Percentiles rank a stretch among this genome's conserved stretches.
Evolutionary conservation across 2,797 vertebrate species (phyloP).

Genomic region (Esox masquinongy): DNA sequence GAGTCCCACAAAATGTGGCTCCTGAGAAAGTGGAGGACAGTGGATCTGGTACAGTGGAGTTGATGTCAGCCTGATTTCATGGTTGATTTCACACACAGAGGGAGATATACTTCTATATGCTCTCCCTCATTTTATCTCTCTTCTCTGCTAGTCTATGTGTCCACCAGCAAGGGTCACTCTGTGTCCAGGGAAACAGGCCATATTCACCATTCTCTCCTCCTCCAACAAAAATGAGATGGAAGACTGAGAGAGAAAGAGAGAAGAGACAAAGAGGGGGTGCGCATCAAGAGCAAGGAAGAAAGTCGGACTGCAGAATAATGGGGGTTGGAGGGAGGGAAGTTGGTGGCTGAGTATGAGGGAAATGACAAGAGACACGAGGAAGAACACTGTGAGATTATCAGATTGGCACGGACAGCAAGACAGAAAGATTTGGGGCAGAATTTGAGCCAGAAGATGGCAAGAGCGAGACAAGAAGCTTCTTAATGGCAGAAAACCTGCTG

Average conservation of each 20-base stretch:
- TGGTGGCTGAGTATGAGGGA: constrained; percentile 53
- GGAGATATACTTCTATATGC: constrained; percentile 42
- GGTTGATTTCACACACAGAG: constrained; percentile 64
- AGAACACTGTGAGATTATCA: constrained; percentile 49
- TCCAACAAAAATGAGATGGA: constrained; percentile 17
- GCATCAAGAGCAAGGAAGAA: constrained; percentile 55
- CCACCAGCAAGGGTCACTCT: constrained; percentile 78
- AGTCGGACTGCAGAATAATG: constrained; percentile 53
- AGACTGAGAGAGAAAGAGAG: constrained; percentile 20
- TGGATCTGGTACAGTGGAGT: constrained; percentile 67
- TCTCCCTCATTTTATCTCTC: constrained; percentile 10
- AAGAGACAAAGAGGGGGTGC: constrained; percentile 20
- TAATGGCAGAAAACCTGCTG: constrained; percentile 44
- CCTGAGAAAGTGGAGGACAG: constrained; percentile 49
- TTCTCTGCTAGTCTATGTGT: constrained; percentile 34
- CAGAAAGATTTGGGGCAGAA: background rate
- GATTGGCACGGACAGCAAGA: constrained; percentile 35
- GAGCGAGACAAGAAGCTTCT: constrained; percentile 29
- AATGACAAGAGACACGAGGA: constrained; percentile 57
- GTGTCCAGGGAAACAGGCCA: constrained; percentile 43
- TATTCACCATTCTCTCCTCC: background rate
- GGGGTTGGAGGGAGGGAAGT: constrained; percentile 46
- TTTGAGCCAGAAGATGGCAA: constrained; percentile 19
- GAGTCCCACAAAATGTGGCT: constrained; percentile 48
- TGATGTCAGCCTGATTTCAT: constrained; percentile 78